Evolutionary conservation across 2,888 invertebrate genomes (phyloP), one percentile per base, ranked within the genome.

Genomic region (Epiperipatus broadwayi): DNA sequence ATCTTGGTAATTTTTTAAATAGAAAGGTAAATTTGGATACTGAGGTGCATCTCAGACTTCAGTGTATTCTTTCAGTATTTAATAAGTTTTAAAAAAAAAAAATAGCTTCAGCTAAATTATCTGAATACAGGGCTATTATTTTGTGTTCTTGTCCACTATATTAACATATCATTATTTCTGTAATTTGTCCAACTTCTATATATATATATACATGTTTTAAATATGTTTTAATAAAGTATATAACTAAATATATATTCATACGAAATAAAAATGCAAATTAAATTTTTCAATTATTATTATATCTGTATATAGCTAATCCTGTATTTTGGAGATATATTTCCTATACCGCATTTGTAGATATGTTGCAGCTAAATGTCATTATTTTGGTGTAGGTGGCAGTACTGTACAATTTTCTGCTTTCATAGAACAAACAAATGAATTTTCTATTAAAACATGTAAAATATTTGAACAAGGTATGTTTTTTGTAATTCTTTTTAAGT

Each of bases 341-440:
- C 41, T 39, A 44, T 46, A 43, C 44, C 31, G n/a, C n/a, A n/a
- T n/a, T n/a, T n/a, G 5, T 48, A 65, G 64, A 42, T 75, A 71
- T 56, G 58, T 93, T 40, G 89, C 87, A 37, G 89, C 84, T 3
- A 95, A 93, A 66, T 71, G 72, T 10, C 73, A 77, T 59, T 95
- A 95, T 59, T 93, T 93, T 66, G 93, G 93, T 44, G 83, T 91
- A 16, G 91, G 91, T 8, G 93, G 93, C 36, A 75, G 83, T 8
- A 65, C 75, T 28, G 62, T 72, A 44, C 70, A 76, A 48, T 93
- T 91, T 65, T 70, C 76, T 56, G 56, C 68, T 31, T 56, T 67
- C 36, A 49, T 85, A 4, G 52, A 62, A 41, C 59, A 63, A 34
- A 68, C 69, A 50, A 60, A 61, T 18, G 48, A 56, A 29, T 72